Evolutionary conservation across 23 tunicate species (phyloP).

Genomic region (Diplosoma virens): DNA sequence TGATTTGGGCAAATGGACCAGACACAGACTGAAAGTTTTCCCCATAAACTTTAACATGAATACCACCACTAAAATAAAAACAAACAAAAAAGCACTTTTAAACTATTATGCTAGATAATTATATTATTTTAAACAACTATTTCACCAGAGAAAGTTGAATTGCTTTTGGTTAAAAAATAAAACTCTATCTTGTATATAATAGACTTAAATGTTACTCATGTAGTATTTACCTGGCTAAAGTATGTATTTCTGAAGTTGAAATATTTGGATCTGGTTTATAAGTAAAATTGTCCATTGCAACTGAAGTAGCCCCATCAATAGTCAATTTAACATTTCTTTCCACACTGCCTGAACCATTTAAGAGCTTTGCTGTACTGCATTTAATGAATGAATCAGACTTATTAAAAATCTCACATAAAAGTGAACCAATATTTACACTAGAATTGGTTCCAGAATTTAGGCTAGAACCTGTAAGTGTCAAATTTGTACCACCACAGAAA

Average conservation of each 20-base stretch:
- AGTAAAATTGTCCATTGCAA: too few species aligned
- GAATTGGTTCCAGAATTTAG: conserved; percentile 41
- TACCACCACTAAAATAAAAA: conserved; percentile 53
- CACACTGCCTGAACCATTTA: neutral
- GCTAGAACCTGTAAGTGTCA: conserved; percentile 31
- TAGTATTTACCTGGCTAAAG: neutral
- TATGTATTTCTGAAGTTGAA: neutral
- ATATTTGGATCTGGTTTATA: conserved; percentile 37
- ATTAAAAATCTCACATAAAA: conserved; percentile 19
- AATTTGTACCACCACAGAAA: conserved; percentile 38
- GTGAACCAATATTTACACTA: conserved; percentile 12
- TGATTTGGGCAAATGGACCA: conserved; percentile 32
- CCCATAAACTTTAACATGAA: conserved; percentile 13
- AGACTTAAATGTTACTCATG: neutral
- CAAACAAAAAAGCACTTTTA: neutral
- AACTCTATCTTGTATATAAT: too few species aligned
- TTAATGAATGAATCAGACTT: neutral
- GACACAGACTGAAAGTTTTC: conserved; percentile 40
- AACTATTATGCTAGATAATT: neutral
- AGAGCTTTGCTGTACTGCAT: neutral
- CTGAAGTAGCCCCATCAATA: conserved; percentile 48
- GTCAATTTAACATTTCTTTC: conserved; percentile 15
- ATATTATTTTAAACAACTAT: neutral
- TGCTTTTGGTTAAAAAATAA: too few species aligned
- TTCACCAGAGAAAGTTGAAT: too few species aligned